Evolutionary conservation across 2,888 invertebrate species (phyloP).

Genomic region (Nephrotoma appendiculata): DNA sequence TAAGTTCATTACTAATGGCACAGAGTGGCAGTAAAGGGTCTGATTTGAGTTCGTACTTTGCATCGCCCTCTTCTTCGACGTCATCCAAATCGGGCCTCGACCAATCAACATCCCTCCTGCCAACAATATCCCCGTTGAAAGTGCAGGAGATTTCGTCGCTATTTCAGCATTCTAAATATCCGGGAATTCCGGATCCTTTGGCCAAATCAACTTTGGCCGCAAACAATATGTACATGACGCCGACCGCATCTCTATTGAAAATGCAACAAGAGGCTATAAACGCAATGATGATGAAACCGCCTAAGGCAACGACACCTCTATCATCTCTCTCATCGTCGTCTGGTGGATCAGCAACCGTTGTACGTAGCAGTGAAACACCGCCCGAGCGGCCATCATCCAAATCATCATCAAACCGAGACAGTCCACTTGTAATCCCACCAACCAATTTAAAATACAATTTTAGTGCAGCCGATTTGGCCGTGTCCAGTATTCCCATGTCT

Average conservation of each 20-base stretch:
- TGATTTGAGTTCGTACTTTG: conserved; percentile 18
- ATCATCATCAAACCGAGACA: conserved; percentile 18
- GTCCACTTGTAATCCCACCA: conserved; percentile 9
- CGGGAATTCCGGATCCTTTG: conserved; percentile 54
- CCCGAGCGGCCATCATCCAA: conserved; percentile 29
- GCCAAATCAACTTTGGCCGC: conserved; percentile 60
- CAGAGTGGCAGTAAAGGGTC: background rate
- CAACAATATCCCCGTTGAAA: conserved; percentile 29
- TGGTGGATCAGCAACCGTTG: conserved; percentile 19
- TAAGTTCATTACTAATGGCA: conserved; percentile 14
- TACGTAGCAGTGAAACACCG: conserved; percentile 23
- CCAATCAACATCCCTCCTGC: conserved; percentile 17
- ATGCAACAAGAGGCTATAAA: conserved; percentile 41
- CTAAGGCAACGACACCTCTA: conserved; percentile 24
- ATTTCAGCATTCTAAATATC: conserved; percentile 34
- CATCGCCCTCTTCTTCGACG: conserved; percentile 10
- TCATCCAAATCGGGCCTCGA: conserved; percentile 14
- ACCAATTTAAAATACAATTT: conserved; percentile 28
- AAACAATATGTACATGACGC: conserved; percentile 65
- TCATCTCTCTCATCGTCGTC: conserved; percentile 20
- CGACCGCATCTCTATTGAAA: conserved; percentile 45
- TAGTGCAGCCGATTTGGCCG: conserved; percentile 32
- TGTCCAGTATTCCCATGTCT: conserved; percentile 28
- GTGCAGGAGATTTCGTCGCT: conserved; percentile 34
- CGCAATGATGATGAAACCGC: conserved; percentile 39